Evolutionary conservation across 1,140 invertebrate genomes (phyloP).

Genomic region (Oncopeltus fasciatus): DNA sequence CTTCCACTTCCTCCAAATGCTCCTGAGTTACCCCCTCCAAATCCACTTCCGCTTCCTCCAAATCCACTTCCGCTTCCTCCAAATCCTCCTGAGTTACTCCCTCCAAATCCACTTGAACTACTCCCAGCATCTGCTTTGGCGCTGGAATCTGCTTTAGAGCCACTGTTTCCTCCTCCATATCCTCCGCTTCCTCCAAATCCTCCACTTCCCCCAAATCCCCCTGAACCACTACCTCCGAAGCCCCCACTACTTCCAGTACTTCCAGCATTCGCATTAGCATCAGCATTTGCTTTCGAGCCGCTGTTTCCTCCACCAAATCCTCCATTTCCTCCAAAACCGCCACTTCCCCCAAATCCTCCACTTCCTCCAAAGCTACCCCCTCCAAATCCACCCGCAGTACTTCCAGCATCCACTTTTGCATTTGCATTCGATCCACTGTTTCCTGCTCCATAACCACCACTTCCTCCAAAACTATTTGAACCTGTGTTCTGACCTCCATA

Average conservation of each 20-base stretch:
- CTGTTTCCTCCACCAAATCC: neutral
- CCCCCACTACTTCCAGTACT: neutral
- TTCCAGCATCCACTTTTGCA: neutral
- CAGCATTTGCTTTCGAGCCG: neutral
- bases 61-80: neutral
- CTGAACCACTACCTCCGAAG: neutral
- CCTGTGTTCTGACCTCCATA: neutral
- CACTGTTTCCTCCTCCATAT: neutral
- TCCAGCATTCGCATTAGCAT: neutral
- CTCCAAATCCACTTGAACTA: neutral
- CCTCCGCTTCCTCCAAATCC: neutral
- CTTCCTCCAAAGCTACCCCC: neutral
- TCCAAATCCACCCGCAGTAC: constrained; percentile 6
- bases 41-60: neutral
- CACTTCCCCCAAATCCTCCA: neutral
- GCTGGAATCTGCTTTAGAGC: neutral
- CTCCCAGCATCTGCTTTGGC: neutral
- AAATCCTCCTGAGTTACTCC: neutral
- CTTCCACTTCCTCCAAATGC: neutral
- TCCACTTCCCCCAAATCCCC: neutral
- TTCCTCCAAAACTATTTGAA: no score
- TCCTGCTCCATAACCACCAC: neutral
- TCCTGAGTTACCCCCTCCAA: neutral
- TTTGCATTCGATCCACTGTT: neutral
- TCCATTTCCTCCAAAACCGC: neutral